Conservation (phyloP, 1,140 invertebrate genomes). For the Drosophila oshimai region DNA sequence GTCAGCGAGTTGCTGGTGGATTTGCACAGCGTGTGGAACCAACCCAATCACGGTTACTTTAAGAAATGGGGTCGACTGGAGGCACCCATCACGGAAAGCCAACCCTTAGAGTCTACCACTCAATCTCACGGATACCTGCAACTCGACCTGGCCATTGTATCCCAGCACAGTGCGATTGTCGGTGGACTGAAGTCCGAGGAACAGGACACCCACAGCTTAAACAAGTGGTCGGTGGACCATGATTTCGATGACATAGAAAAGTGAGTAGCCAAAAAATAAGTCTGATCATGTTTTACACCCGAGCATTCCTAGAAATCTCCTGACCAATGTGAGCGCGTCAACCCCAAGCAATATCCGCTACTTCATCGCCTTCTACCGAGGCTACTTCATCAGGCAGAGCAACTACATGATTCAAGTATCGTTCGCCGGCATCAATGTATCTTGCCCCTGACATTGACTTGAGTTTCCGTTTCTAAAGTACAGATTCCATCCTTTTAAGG, state of each 20-base stretch:
- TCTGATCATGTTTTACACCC: background rate
- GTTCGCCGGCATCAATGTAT: conserved; percentile 78
- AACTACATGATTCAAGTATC: conserved; percentile 81
- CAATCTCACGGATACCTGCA: conserved; percentile 85
- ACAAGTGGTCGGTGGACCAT: conserved; percentile 85
- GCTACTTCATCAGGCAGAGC: conserved; percentile 59
- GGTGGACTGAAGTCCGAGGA: conserved; percentile 12
- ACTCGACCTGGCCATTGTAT: conserved; percentile 88
- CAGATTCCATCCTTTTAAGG: conserved; percentile 76
- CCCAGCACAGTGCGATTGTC: conserved; percentile 59
- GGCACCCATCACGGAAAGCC: conserved; percentile 85
- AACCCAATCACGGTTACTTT: conserved; percentile 88
- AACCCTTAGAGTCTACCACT: conserved; percentile 35
- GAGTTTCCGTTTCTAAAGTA: conserved; percentile 55
- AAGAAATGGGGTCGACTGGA: conserved; percentile 91
- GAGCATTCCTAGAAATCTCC: conserved; percentile 85
- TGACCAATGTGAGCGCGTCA: conserved; percentile 82
- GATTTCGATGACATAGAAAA: conserved; percentile 88
- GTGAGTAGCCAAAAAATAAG: conserved; percentile 76
- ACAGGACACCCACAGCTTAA: conserved; percentile 49
- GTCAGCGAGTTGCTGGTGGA: conserved; percentile 88
- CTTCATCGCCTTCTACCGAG: conserved; percentile 59
- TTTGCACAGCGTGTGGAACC: conserved; percentile 88
- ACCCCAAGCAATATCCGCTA: conserved; percentile 71
- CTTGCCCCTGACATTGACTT: conserved; percentile 27